Base-by-base conservation (phyloP, 2,888 invertebrate genomes). In the Furcula furcula region DNA sequence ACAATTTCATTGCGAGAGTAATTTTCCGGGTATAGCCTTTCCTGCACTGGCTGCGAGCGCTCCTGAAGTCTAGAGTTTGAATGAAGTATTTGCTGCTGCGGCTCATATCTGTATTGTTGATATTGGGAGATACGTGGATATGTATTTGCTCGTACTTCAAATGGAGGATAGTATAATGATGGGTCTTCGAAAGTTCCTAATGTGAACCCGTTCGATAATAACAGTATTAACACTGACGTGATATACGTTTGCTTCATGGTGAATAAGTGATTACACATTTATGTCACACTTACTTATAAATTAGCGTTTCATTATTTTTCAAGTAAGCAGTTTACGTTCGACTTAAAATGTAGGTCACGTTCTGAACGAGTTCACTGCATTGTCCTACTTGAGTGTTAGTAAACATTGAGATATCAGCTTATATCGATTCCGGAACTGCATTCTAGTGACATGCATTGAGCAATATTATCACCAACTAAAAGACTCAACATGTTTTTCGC, bases 401-500 rank as follows among this genome's bases (percentile, higher is more conserved):
- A 65, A 69, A 72, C 55, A 72, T 68, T 63, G 59, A 60, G 52
- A 57, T 65, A 76, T 85, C 83, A 87, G 79, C 85, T 86, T 62
- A 87, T 77, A 65, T 86, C 77, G 53, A 79, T 68, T 52, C 85
- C 87, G 56, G 83, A 78, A 71, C 69, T 77, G 66, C 88, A 88
- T 55, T 85, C 83, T 43, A 87, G 57, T 57, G 83, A 72, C 84
- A 87, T 85, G 67, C 88, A 88, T 68, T 82, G 68, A 16, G 88
- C 85, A 52, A 88, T 79, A 62, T 83, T 76, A 57, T 84, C 78
- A 48, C 84, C 83, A 10, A 85, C 78, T 55, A 88, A 73, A 50
- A 83, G 64, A 48, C 76, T 75, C 52, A 87, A 63, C 57, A 88
- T 61, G 52, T 71, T 77, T 69, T 81, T 82, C 41, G 81, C 78